Base-by-base conservation (phyloP, 2,797 vertebrate species). In the Tapirus indicus region DNA sequence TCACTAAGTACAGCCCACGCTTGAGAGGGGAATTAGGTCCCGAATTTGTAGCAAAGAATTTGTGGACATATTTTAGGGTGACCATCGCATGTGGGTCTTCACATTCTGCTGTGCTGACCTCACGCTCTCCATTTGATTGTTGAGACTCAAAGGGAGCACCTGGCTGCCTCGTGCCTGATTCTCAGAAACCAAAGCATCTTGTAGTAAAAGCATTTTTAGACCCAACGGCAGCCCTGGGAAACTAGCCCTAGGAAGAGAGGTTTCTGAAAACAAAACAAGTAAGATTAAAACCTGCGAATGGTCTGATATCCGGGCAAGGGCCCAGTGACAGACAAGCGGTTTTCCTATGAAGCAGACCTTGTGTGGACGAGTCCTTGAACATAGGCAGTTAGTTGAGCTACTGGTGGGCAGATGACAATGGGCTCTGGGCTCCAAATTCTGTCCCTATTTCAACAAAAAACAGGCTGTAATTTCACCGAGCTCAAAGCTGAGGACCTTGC, bases 391-490 rank as follows among this genome's bases (percentile, higher is more conserved):
- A 29, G 82, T 1, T 0, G 7, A n/a, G 71, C 32, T 21, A 6
- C 52, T 2, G 14, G 56, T 6, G 80, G 54, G 75, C 10, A 52
- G 62, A 32, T 5, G 49, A 6, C 25, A 12, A 7, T 5, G 56
- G 86, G 95, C 29, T 18, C 7, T 0, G 2, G n/a, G 21, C 49
- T 62, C 84, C 27, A 11, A 8, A 35, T 35, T 29, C 80, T 47
- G 38, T n/a, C 38, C 60, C n/a, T 0, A 6, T 4, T 7, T 41
- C 71, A 29, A 44, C 52, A 79, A 0, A 0, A 1, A n/a, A 49
- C 72, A 21, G 54, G 29, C 11, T 74, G 54, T 29, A 7, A 29
- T 2, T 25, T 47, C 54, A 20, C 7, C 11, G 12, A 27, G 71
- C n/a, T 90, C 56, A 21, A 35, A n/a, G 56, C 32, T 25, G 69